These are phyloP conservation scores for Cynopterus brachyotis DNA, from an alignment of 2,113 vertebrate genomes.

Conservation along the genomic window DNA sequence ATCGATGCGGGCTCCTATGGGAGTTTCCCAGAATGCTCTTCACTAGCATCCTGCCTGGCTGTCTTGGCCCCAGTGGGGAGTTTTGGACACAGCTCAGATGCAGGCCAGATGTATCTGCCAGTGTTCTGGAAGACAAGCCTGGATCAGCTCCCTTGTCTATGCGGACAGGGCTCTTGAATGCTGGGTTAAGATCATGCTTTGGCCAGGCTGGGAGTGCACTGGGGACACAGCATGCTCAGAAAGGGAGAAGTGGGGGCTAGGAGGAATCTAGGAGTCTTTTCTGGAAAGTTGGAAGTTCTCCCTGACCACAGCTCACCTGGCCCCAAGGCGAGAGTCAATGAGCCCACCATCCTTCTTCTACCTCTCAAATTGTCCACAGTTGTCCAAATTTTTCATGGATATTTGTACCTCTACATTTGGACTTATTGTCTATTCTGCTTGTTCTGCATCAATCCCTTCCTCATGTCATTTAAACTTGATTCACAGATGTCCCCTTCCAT, in stretches of 20 bases:
- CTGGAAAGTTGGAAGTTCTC: background rate
- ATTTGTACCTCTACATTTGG: background rate
- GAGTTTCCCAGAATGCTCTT: slow-evolving; percentile 70
- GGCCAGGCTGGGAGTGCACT: background rate
- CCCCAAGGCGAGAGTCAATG: background rate
- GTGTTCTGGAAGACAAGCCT: background rate
- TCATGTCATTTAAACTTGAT: background rate
- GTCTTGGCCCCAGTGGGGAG: slow-evolving; percentile 22
- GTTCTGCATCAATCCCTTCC: background rate
- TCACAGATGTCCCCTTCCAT: background rate
- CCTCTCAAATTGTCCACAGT: background rate
- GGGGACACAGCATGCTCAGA: background rate
- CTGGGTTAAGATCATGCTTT: background rate
- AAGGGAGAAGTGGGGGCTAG: background rate
- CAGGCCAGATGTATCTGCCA: slow-evolving; percentile 26
- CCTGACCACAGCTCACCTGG: background rate
- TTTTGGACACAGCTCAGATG: slow-evolving; percentile 57
- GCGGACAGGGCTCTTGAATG: background rate
- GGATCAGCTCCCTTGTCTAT: background rate
- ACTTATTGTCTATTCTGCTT: background rate
- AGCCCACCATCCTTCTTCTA: background rate
- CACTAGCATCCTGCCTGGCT: slow-evolving; percentile 52
- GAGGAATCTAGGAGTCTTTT: background rate
- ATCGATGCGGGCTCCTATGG: slow-evolving; percentile 60
- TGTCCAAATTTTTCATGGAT: background rate